phyloP scores from a whole-genome alignment of 2,797 vertebrate species.

The Choloepus didactylus region DNA sequence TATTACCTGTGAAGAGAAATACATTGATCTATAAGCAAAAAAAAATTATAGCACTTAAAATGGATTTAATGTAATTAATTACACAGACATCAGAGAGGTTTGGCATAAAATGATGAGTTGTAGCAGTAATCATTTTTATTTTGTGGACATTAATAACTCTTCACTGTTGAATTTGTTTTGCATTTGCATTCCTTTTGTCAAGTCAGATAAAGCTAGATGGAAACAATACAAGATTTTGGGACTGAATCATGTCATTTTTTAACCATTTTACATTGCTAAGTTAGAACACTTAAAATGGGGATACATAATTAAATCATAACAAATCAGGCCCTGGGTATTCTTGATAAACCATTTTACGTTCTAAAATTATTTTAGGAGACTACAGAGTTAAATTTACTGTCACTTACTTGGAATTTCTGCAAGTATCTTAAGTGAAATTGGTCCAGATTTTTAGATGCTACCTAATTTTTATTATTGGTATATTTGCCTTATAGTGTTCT shows the following conservation, averaged over 20 bases:
- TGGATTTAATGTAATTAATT: not conserved
- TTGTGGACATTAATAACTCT: not conserved
- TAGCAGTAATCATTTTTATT: slow-evolving; percentile 21
- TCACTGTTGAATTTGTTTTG: slow-evolving; percentile 19
- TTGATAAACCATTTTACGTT: slow-evolving; percentile 18
- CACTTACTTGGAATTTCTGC: not conserved
- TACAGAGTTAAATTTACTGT: slow-evolving; percentile 35
- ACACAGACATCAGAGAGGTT: not conserved
- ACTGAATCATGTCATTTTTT: not conserved
- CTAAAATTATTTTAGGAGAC: slow-evolving; percentile 22
- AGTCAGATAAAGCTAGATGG: not conserved
- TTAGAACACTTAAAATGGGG: slow-evolving; percentile 52
- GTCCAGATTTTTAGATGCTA: not conserved
- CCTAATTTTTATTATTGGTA: slow-evolving; percentile 27
- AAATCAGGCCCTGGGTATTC: not conserved
- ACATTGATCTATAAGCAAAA: slow-evolving; percentile 17
- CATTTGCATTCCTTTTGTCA: slow-evolving; percentile 5
- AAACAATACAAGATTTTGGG: not conserved
- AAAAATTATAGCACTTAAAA: slow-evolving; percentile 15
- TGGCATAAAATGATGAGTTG: slow-evolving; percentile 20
- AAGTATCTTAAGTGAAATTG: slow-evolving; percentile 1
- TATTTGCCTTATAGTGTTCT: not conserved
- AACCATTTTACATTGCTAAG: not conserved
- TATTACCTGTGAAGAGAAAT: slow-evolving; percentile 25
- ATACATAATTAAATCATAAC: slow-evolving; percentile 36